Base-by-base conservation (phyloP, 2,113 vertebrate genomes). In the Pardalotus punctatus region DNA sequence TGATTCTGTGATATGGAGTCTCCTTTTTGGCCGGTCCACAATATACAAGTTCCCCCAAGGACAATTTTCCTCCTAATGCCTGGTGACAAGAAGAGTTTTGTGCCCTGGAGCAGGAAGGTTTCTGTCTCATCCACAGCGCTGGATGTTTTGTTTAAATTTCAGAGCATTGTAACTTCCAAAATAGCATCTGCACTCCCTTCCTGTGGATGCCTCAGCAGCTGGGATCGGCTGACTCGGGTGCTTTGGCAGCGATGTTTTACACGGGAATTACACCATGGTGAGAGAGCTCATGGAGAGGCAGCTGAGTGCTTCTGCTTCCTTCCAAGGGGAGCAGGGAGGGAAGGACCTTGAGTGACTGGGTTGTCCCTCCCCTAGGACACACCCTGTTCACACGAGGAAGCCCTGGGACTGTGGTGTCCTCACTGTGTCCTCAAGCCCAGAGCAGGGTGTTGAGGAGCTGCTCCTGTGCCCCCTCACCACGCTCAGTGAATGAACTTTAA, bases 91-190 rank as follows among this genome's bases (percentile, higher is more conserved):
- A 90, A 92, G 62, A 42, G 45, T 94, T 82, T 38, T 16, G 2
- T 92, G 74, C 81, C 58, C 53, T 80, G 82, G 58, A 86, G 92
- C 42, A 8, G 56, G 64, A 92, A 57, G 62, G 56, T 88, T 96
- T 96, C 81, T 64, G 62, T 61, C 74, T 79, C 62, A 94, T 93
- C 71, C 42, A 57, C 50, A 42, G 54, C 0, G 0, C 8, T 61
- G 45, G 31, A 48, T 48, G 62, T 51, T 95, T 96, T 82, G 64
- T 90, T 88, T 92, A 69, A 86, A 77, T 88, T 77, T 65, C 90
- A 82, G 88, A 62, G 54, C 67, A 80, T n/a, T 93, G 76, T 64
- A 36, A 65, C 45, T 82, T 92, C 78, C 36, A 86, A 62, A 93
- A 77, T 24, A 80, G 24, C 60, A 78, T 67, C 80, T 83, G 36